Evolutionary conservation across 2,113 vertebrate species (phyloP).

Genomic region (Fregata magnificens): DNA sequence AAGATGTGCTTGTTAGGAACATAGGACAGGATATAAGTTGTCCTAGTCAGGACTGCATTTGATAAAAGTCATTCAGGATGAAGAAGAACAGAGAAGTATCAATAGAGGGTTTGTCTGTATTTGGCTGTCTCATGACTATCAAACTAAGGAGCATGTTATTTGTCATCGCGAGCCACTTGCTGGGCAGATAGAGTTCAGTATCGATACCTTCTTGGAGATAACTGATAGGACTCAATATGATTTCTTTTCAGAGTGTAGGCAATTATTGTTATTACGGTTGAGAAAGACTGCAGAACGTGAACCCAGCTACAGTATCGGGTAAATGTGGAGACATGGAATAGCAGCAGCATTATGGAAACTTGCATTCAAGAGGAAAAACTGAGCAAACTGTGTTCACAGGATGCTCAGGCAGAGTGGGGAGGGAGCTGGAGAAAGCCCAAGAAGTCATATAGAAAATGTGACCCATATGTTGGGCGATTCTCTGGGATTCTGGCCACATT

Average conservation of each 20-base stretch:
- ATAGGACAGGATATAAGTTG: background rate
- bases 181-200: background rate
- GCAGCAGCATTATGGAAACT: background rate
- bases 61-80: background rate
- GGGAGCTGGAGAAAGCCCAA: background rate
- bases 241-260: background rate
- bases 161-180: accelerated
- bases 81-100: background rate
- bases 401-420: background rate
- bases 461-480: background rate
- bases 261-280: background rate
- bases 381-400: background rate
- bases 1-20: background rate
- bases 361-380: background rate
- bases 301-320: background rate
- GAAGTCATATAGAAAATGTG: background rate
- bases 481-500: background rate
- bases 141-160: background rate
- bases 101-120: background rate
- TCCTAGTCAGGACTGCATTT: background rate
- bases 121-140: background rate
- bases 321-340: background rate
- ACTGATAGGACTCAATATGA: background rate
- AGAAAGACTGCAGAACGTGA: background rate
- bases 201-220: background rate